Evolutionary conservation across 2,888 invertebrate genomes (phyloP), one percentile per base, ranked within the genome.

Genomic region (Lepidochitona cinerea): DNA sequence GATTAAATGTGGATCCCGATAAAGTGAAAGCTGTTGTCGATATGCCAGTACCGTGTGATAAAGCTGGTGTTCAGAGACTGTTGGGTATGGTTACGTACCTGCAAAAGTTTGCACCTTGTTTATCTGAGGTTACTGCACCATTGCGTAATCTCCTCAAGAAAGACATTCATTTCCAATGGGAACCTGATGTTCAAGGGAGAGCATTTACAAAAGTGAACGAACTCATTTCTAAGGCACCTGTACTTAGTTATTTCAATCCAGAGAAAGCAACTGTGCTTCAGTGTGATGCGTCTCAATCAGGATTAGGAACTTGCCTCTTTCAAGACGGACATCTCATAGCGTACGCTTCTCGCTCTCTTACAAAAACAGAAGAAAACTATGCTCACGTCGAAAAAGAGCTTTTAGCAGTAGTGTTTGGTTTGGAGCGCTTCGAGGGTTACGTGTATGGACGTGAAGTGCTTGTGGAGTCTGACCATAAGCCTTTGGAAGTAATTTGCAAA

Each of bases 91-190:
- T 73, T 5, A 74, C 73, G 33, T 78, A 72, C 53, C 67, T 79
- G 18, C 69, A 76, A 26, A 75, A 68, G 71, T 79, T 79, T 37
- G 68, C 73, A 49, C 74, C 76, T 29, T 37, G 65, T 4, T 18
- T 79, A 29, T 77, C 77, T n/a, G 74, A 79, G 54, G 33, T 71
- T 12, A 75, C 72, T 23, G 66, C 66, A 54, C 72, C 77, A 36
- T 35, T 79, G 26, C 53, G 74, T 59, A 37, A 70, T 18, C 65
- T 75, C 0, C n/a, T 72, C 4, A 75, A 74, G 49, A 65, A 73
- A 12, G 75, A 75, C 12, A 69, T 12, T n/a, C 65, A 68, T 18
- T 78, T 76, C 65, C 12, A 29, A 4, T 78, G 76, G 74, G 68
- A 74, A 26, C 23, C 36, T 12, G 41, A 75, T 14, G 71, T 75